Conservation (phyloP, 2,113 vertebrate genomes). For the Ictidomys tridecemlineatus region DNA sequence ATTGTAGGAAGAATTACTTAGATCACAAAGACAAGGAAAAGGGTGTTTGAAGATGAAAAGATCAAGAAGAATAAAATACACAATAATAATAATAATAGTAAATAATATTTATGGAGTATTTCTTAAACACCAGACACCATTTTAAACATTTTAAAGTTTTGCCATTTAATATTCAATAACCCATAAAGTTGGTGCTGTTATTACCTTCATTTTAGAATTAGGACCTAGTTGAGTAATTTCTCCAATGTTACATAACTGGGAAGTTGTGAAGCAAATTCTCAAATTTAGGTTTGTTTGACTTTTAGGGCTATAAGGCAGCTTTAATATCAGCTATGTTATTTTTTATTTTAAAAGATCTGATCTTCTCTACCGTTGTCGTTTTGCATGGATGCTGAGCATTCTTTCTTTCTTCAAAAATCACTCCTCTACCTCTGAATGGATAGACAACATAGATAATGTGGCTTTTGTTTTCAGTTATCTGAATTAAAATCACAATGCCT, state of each 20-base stretch:
- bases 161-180: neutral
- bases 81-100: neutral
- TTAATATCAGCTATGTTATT: constrained; percentile 1
- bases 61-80: constrained; percentile 11
- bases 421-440: neutral
- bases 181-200: neutral
- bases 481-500: neutral
- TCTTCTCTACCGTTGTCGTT: constrained; percentile 15
- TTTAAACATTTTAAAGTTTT: neutral
- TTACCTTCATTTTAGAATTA: constrained; percentile 34
- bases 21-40: neutral
- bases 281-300: constrained; percentile 18
- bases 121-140: neutral
- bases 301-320: neutral
- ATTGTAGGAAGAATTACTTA: neutral
- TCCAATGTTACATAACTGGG: neutral
- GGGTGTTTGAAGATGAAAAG: neutral
- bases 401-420: constrained; percentile 34
- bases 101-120: neutral
- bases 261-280: constrained; percentile 21
- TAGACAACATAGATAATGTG: neutral
- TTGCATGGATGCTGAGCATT: neutral
- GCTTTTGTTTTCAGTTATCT: neutral
- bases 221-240: neutral
- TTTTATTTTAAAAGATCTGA: constrained; percentile 2